These are phyloP conservation scores for Argyrosomus japonicus DNA, from an alignment of 2,113 vertebrate species.

Conservation along the genomic window DNA sequence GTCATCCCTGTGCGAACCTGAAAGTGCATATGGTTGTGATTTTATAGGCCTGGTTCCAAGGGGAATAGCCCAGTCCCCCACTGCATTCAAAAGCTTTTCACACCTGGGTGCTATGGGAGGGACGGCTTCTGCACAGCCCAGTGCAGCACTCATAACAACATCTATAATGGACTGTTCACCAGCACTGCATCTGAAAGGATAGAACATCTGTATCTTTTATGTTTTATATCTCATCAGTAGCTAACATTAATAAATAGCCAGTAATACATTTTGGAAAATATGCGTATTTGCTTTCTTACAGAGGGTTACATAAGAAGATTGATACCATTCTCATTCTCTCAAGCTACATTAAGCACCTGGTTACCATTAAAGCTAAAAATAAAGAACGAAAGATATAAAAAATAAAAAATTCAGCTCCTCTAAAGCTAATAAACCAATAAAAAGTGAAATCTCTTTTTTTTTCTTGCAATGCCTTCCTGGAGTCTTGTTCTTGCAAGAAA, in stretches of 20 bases:
- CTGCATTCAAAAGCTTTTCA: slow-evolving; percentile 53
- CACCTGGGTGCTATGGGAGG: slow-evolving; percentile 57
- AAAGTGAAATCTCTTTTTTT: no score
- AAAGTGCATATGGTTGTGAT: slow-evolving; percentile 43
- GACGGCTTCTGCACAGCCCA: slow-evolving; percentile 13
- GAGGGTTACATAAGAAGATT: not conserved
- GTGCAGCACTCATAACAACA: slow-evolving; percentile 29
- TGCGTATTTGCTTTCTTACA: not conserved
- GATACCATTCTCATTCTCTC: no score
- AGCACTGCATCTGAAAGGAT: not conserved
- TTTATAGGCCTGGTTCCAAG: slow-evolving; percentile 19
- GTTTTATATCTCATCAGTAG: not conserved
- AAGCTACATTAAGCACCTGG: no score
- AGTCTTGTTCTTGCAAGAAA: not conserved
- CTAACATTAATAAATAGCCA: not conserved
- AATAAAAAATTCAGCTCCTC: no score
- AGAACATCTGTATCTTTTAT: not conserved
- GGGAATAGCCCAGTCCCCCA: slow-evolving; percentile 7
- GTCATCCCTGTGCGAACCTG: slow-evolving; percentile 34
- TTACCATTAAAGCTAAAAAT: no score
- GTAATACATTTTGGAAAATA: not conserved
- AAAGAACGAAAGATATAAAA: no score
- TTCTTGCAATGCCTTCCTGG: not conserved
- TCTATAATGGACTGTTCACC: slow-evolving; percentile 41
- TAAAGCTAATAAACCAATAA: not conserved